Evolutionary conservation across 2,888 invertebrate genomes (phyloP), one percentile per base, ranked within the genome.

Genomic region (Tipula confusa): DNA sequence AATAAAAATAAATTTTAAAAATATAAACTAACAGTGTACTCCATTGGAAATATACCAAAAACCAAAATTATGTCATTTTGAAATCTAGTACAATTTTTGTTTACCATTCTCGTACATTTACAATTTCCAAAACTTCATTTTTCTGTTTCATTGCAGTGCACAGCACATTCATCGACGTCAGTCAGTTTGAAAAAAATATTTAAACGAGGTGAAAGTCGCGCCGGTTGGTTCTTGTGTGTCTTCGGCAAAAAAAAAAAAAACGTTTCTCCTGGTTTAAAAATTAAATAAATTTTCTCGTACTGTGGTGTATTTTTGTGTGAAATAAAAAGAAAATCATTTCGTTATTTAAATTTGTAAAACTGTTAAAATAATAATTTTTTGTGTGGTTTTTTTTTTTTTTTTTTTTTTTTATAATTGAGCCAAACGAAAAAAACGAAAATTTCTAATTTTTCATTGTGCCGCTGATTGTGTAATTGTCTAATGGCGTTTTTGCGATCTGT

Each of bases 401-500:
- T n/a, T n/a, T n/a, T n/a, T n/a, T n/a, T n/a, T n/a, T n/a, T n/a
- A n/a, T n/a, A n/a, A n/a, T n/a, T n/a, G n/a, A n/a, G n/a, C n/a
- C n/a, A n/a, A n/a, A n/a, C n/a, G 29, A 29, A 29, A 29, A 29
- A 80, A 80, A 29, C 1, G 29, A 29, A 15, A 29, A 79, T 13
- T 5, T 29, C 2, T 1, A 29, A 80, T 29, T 15, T n/a, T 29
- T 29, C 29, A 80, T 80, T n/a, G n/a, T n/a, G 29, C 80, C 29
- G n/a, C 31, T 31, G 82, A 82, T 82, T 82, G 82, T 82, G 33
- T 82, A 82, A 82, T 33, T 33, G 33, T 82, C 24, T 89, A 88
- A 89, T 89, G 89, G 89, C 89, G 87, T 89, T 89, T 87, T 88
- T 89, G 87, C 89, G 89, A 87, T 88, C 88, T 85, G 86, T 89